phyloP scores from a whole-genome alignment of 2,888 invertebrate species.

The Busseola fusca region DNA sequence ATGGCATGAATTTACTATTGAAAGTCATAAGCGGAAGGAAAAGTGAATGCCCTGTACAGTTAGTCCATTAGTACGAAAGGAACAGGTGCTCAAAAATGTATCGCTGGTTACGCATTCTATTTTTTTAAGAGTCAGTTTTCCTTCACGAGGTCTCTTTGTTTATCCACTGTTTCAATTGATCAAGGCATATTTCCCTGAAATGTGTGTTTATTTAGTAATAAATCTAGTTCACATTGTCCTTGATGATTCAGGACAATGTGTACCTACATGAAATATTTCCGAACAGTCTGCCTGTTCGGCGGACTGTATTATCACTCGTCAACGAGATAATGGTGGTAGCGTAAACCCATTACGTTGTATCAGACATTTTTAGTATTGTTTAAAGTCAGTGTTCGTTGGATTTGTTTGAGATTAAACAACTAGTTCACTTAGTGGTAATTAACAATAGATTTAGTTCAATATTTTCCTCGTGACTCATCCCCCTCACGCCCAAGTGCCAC shows the following conservation, averaged over 20 bases:
- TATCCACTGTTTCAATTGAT: conserved; percentile 4
- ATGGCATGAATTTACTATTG: background rate
- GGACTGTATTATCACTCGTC: conserved; percentile 62
- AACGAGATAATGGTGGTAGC: conserved; percentile 68
- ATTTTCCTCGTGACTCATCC: conserved; percentile 85
- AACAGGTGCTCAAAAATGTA: background rate
- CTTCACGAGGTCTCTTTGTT: background rate
- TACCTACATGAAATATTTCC: conserved; percentile 7
- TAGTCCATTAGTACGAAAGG: background rate
- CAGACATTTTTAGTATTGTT: conserved; percentile 66
- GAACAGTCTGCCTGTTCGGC: conserved; percentile 1
- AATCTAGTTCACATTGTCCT: conserved; percentile 29
- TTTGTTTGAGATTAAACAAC: conserved; percentile 75
- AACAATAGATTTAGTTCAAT: conserved; percentile 78
- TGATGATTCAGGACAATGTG: conserved; percentile 39
- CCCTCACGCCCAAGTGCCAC: conserved; percentile 54
- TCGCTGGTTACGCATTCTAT: background rate
- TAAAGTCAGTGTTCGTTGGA: conserved; percentile 65
- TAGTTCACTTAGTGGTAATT: conserved; percentile 76
- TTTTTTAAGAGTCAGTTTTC: background rate
- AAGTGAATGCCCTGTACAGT: background rate
- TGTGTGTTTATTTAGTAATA: conserved; percentile 6
- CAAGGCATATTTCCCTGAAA: conserved; percentile 31
- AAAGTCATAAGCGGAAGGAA: background rate
- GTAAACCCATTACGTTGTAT: conserved; percentile 72